A percentile compares a stretch with the other conserved stretches of the same genome.
Conservation (phyloP, 2,888 invertebrate genomes). For the Rhabditoides inermis region DNA sequence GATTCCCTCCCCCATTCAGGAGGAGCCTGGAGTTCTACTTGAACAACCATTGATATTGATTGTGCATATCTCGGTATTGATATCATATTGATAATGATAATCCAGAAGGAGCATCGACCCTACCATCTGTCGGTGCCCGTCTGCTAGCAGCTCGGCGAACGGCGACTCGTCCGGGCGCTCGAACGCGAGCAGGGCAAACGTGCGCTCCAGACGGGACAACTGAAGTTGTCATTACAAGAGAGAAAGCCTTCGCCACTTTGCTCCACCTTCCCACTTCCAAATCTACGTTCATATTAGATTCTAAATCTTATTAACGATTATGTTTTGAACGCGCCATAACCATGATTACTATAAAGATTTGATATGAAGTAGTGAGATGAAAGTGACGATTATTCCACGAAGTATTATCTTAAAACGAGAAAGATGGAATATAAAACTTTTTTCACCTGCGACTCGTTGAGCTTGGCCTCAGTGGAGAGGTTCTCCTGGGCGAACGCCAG, state of each 20-base stretch:
- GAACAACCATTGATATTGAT: too few species aligned
- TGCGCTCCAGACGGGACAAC: constrained; percentile 63
- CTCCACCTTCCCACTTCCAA: not conserved
- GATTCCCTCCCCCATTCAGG: too few species aligned
- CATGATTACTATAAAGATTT: too few species aligned
- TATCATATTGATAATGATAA: too few species aligned
- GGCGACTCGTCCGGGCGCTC: constrained; percentile 89
- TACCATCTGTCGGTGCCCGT: constrained; percentile 73
- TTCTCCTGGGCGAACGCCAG: constrained; percentile 81
- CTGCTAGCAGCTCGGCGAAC: constrained; percentile 83
- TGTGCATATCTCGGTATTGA: not conserved
- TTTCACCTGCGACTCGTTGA: not conserved
- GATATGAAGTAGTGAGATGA: too few species aligned
- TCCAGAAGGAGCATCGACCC: too few species aligned
- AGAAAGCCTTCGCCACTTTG: not conserved
- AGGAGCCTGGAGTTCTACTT: not conserved
- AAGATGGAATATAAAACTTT: not conserved
- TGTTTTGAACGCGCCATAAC: too few species aligned
- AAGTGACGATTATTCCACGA: not conserved
- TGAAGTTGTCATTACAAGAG: not conserved
- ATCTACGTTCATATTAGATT: too few species aligned
- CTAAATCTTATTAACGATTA: too few species aligned
- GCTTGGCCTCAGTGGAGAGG: constrained; percentile 67
- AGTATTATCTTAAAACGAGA: not conserved
- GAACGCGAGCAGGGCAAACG: constrained; percentile 86